phyloP scores from a whole-genome alignment of 2,888 invertebrate species.

The Noctua janthe region DNA sequence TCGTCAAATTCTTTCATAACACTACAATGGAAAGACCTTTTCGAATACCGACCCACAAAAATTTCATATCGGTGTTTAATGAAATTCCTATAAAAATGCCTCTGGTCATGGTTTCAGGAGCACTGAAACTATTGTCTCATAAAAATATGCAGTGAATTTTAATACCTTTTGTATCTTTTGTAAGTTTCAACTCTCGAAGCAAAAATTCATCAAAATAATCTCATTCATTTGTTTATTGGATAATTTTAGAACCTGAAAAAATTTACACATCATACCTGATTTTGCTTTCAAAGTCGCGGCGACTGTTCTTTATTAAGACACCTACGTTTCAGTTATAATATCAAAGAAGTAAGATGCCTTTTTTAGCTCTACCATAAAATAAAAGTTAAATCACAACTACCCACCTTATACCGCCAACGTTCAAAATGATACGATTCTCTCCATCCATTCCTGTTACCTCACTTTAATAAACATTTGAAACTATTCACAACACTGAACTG shows the following conservation, averaged over 20 bases:
- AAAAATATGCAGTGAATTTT: neutral
- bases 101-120: neutral
- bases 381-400: conserved; percentile 16
- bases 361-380: neutral
- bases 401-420: conserved; percentile 97
- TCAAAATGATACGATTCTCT: conserved; percentile 97
- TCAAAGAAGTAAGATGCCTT: neutral
- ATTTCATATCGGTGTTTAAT: conserved; percentile 6
- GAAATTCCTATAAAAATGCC: conserved; percentile 29
- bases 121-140: neutral
- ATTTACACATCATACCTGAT: neutral
- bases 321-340: neutral
- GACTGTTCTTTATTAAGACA: neutral
- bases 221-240: neutral
- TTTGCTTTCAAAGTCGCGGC: neutral
- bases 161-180: neutral
- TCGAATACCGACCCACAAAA: conserved; percentile 1
- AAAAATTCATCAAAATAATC: neutral
- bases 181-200: neutral
- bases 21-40: conserved; percentile 7
- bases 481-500: conserved; percentile 71
- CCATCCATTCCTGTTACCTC: conserved; percentile 93
- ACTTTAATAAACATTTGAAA: conserved; percentile 74
- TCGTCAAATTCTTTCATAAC: conserved; percentile 17
- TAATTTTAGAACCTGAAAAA: neutral